A percentile compares a stretch with the other conserved stretches of the same genome.
These are phyloP conservation scores for Hapalemur alaotrensis DNA, from an alignment of 2,797 vertebrate genomes.

Conservation along the genomic window DNA sequence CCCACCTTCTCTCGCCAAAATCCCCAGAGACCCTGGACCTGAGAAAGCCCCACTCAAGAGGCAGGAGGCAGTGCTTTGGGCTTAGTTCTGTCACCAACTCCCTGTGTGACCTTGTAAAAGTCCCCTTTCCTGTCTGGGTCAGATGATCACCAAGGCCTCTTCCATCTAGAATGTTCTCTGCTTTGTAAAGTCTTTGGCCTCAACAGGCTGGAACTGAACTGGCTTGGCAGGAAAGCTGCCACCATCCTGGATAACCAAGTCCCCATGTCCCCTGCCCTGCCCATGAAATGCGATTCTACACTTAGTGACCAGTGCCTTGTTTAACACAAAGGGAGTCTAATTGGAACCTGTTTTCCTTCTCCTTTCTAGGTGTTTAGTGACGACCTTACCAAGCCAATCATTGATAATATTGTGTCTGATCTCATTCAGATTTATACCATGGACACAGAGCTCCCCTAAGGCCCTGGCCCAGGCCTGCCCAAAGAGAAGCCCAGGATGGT, in stretches of 20 bases:
- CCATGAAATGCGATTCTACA: background rate
- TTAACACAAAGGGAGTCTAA: slow-evolving; percentile 17
- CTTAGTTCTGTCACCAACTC: background rate
- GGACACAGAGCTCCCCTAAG: slow-evolving; percentile 91
- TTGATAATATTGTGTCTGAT: slow-evolving; percentile 90
- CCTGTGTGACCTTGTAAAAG: background rate
- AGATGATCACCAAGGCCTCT: background rate
- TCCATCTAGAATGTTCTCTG: background rate
- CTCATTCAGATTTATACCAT: slow-evolving; percentile 92
- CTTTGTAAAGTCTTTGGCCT: background rate
- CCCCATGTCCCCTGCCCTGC: background rate
- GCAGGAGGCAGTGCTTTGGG: background rate
- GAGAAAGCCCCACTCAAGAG: background rate
- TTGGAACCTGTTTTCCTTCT: slow-evolving; percentile 64
- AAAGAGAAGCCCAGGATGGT: slow-evolving; percentile 58
- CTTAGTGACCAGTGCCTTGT: background rate
- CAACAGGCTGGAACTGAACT: background rate
- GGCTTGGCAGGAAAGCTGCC: background rate
- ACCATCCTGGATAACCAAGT: background rate
- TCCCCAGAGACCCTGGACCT: background rate
- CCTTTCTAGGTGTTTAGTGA: slow-evolving; percentile 85
- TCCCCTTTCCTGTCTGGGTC: slow-evolving; percentile 85
- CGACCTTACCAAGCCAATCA: slow-evolving; percentile 86
- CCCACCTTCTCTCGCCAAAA: background rate
- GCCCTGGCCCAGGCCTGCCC: slow-evolving; percentile 25